These are phyloP conservation scores for Micromys minutus DNA, from an alignment of 2,113 vertebrate species.

Conservation along the genomic window DNA sequence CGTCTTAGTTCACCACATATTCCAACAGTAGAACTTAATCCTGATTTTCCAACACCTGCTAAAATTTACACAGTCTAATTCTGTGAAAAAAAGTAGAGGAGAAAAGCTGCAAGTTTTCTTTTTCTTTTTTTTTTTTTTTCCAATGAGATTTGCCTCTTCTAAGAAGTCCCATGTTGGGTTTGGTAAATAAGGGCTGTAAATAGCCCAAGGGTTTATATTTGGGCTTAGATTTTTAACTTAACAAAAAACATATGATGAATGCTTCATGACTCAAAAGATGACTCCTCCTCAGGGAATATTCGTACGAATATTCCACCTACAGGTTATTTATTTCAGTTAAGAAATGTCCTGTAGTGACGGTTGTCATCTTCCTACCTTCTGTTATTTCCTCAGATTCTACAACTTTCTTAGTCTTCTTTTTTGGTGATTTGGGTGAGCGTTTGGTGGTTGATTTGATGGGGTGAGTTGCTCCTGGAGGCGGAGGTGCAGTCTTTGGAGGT, in stretches of 20 bases:
- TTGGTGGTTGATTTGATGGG: conserved; percentile 81
- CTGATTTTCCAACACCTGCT: background rate
- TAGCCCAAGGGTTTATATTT: background rate
- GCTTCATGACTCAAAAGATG: conserved; percentile 69
- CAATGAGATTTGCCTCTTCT: background rate
- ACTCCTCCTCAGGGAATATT: conserved; percentile 74
- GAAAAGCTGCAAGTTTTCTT: background rate
- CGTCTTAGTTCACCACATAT: background rate
- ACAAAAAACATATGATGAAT: conserved; percentile 54
- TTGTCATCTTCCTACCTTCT: conserved; percentile 83
- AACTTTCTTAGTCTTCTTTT: conserved; percentile 80
- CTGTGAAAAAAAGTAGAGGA: background rate
- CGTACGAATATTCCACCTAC: conserved; percentile 49
- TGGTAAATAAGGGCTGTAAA: conserved; percentile 8
- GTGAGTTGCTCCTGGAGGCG: conserved; percentile 59
- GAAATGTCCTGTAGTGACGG: conserved; percentile 72
- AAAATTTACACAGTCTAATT: conserved; percentile 29
- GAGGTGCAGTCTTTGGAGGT: conserved; percentile 66
- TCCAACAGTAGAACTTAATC: background rate
- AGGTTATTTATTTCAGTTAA: conserved; percentile 63
- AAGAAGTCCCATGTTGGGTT: background rate
- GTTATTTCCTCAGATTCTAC: conserved; percentile 81
- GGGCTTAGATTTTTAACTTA: background rate
- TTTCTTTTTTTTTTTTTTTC: background rate
- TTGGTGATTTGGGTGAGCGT: conserved; percentile 82